Base-by-base conservation (phyloP, 2,888 invertebrate species). In the Strigamia crassipes region DNA sequence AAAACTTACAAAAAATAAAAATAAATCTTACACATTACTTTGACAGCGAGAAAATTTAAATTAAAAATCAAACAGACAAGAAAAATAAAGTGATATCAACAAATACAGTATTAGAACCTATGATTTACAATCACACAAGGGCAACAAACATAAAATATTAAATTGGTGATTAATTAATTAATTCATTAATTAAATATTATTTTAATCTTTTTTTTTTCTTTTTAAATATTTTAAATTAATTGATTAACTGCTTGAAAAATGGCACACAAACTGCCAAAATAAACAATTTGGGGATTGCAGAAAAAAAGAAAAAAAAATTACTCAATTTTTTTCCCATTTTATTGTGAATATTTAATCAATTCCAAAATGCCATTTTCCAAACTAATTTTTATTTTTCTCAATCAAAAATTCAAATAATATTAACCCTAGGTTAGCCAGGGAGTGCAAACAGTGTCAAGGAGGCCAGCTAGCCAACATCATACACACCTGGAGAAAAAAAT, bases 361-460 rank as follows among this genome's bases (percentile, higher is more conserved):
- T 31, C 27, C 34, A 38, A n/a, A n/a, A 73, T 66, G 81, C 81
- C 81, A 81, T 81, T 81, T 81, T 73, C 66, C 81, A 81, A 81
- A 80, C 80, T 34, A 27, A 1, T 79, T 13, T 34, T 51, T 34
- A 18, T 2, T 13, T 18, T 66, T 18, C 18, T 51, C 21, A 15
- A 8, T 51, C 27, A 27, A 10, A 46, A 27, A 21, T 21, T 21
- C 23, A 42, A 79, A 12, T 46, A 27, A 21, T 42, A 46, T 42
- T 31, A 78, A 81, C 34, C 73, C 23, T 38, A 78, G 41, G 77
- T 81, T 81, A 81, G 81, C 81, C 81, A 81, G 73, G 81, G 81
- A 81, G 81, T 81, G 81, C 81, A 81, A 81, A 81, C 78, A 56
- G 81, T 81, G 81, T 81, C 81, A 81, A 41, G 81, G 81, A 81